Evolutionary conservation across 2,888 invertebrate species (phyloP).

Genomic region (Morinoia aosen): DNA sequence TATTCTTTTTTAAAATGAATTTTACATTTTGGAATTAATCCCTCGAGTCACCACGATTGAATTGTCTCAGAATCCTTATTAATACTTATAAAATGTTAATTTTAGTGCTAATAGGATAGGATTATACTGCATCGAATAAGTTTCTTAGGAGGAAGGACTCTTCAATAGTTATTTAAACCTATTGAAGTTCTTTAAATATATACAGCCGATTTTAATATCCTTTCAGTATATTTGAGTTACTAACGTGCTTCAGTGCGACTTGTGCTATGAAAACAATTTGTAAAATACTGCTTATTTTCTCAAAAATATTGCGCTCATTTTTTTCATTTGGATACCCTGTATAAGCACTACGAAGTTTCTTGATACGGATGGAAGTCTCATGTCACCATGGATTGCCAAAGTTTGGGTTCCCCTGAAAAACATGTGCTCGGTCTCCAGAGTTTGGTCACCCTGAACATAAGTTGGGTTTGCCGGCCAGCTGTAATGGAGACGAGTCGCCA

Average conservation of each 20-base stretch:
- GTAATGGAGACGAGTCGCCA: background rate
- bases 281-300: too few species aligned
- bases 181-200: background rate
- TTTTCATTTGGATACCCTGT: background rate
- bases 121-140: background rate
- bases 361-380: background rate
- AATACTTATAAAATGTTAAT: background rate
- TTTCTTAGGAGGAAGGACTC: background rate
- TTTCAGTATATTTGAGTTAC: too few species aligned
- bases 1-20: background rate
- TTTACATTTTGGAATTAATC: background rate
- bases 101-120: background rate
- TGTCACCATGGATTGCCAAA: background rate
- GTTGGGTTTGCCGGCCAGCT: background rate
- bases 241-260: too few species aligned
- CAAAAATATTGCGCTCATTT: background rate
- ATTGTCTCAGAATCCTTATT: background rate
- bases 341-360: background rate
- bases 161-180: background rate
- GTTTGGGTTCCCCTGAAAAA: background rate
- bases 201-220: too few species aligned
- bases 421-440: background rate
- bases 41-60: background rate
- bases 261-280: background rate
- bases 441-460: background rate